A percentile compares a stretch with the other conserved stretches of the same genome.
Evolutionary conservation across 2,888 invertebrate genomes (phyloP).

Genomic region (Eugnorisma glareosa): DNA sequence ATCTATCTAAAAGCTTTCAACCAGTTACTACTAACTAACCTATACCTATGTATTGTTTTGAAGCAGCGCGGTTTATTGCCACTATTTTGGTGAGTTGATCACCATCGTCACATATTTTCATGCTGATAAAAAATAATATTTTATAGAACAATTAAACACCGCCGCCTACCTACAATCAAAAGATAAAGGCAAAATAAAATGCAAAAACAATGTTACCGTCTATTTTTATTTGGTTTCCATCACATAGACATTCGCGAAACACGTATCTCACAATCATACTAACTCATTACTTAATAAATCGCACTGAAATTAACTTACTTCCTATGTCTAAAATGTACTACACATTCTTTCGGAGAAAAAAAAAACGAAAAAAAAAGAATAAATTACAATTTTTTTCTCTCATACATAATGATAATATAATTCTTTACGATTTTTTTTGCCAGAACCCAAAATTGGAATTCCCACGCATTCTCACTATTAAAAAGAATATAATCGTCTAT

Average conservation of each 20-base stretch:
- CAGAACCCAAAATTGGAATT: constrained; percentile 53
- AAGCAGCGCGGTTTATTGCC: background rate
- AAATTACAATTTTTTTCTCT: constrained; percentile 77
- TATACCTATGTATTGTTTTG: constrained; percentile 1
- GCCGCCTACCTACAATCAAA: background rate
- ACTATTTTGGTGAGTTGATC: background rate
- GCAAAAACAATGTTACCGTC: constrained; percentile 49
- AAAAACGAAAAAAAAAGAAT: constrained; percentile 69
- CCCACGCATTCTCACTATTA: constrained; percentile 48
- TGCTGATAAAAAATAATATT: background rate
- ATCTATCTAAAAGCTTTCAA: constrained; percentile 16
- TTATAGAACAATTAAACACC: background rate
- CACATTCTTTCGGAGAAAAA: constrained; percentile 63
- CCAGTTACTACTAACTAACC: background rate
- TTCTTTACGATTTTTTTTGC: constrained; percentile 77
- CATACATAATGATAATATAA: constrained; percentile 58
- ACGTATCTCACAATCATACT: constrained; percentile 68
- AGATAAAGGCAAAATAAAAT: constrained; percentile 47
- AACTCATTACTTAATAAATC: constrained; percentile 60
- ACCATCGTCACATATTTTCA: background rate
- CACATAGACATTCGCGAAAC: constrained; percentile 74
- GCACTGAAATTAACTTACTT: constrained; percentile 70
- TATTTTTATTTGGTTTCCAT: constrained; percentile 87
- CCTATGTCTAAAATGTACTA: constrained; percentile 65
- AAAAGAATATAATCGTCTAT: constrained; percentile 45